A percentile compares a stretch with the other conserved stretches of the same genome.
Evolutionary conservation across 2,888 invertebrate genomes (phyloP).

Genomic region (Pyrgus malvae): DNA sequence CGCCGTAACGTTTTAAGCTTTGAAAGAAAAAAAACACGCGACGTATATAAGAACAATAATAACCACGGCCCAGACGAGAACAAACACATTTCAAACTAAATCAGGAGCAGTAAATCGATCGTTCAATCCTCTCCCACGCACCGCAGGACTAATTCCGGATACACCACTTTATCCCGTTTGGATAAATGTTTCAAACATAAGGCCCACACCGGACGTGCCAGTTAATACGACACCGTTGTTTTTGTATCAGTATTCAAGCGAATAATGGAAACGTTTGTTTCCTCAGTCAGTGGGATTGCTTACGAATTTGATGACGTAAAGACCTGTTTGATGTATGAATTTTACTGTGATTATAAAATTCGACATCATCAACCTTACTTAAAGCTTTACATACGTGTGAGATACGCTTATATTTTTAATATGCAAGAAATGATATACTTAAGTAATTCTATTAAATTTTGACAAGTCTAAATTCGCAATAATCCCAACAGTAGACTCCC

Average conservation of each 20-base stretch:
- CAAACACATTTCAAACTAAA: conserved; percentile 3
- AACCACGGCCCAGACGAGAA: neutral
- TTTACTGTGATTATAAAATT: too few relatives aligned
- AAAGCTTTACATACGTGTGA: too few relatives aligned
- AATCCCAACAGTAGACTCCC: too few relatives aligned
- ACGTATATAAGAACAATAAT: neutral
- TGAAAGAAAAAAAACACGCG: too few relatives aligned
- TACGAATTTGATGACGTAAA: too few relatives aligned
- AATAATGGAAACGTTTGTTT: neutral
- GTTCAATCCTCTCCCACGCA: conserved; percentile 18
- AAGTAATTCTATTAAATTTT: too few relatives aligned
- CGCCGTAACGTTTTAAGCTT: too few relatives aligned
- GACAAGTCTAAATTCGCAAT: too few relatives aligned
- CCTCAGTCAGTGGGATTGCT: neutral
- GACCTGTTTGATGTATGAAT: too few relatives aligned
- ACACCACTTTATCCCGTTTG: conserved; percentile 35
- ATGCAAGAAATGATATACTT: too few relatives aligned
- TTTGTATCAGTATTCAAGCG: conserved; percentile 5
- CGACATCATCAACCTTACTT: too few relatives aligned
- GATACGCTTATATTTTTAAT: too few relatives aligned
- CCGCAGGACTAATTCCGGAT: conserved; percentile 32
- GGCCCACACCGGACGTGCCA: conserved; percentile 26
- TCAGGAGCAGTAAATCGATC: conserved; percentile 28
- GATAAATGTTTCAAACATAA: conserved; percentile 18
- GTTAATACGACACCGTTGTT: conserved; percentile 25